Conservation (phyloP, 2,797 vertebrate species). For the Mus minutoides region DNA sequence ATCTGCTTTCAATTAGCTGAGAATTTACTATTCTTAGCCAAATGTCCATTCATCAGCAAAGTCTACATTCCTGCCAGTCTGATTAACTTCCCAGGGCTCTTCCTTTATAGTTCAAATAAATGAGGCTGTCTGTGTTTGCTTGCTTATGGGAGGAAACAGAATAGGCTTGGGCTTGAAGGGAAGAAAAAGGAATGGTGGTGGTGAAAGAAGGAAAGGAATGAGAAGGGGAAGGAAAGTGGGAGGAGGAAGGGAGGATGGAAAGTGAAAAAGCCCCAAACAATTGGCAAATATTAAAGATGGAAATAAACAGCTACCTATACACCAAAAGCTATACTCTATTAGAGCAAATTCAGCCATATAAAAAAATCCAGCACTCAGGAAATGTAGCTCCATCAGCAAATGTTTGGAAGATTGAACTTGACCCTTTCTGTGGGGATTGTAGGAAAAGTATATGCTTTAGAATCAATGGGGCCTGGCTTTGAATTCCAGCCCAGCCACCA, state of each 20-base stretch:
- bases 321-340: constrained; percentile 7
- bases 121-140: constrained; percentile 83
- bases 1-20: constrained; percentile 91
- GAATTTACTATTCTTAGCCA: constrained; percentile 88
- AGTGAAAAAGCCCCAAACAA: constrained; percentile 39
- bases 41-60: constrained; percentile 90
- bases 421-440: background rate
- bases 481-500: background rate
- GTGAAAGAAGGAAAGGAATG: background rate
- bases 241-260: background rate
- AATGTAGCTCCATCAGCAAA: constrained; percentile 10
- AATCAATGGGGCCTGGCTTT: background rate
- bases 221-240: background rate
- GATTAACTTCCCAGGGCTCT: constrained; percentile 87
- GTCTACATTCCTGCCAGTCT: constrained; percentile 88
- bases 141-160: constrained; percentile 81
- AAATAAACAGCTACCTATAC: background rate
- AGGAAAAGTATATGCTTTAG: constrained; percentile 9
- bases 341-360: background rate
- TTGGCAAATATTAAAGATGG: constrained; percentile 34
- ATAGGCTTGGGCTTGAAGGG: constrained; percentile 54
- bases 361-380: constrained; percentile 35
- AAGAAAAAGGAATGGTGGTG: background rate
- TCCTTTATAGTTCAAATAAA: constrained; percentile 87
- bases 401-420: constrained; percentile 49